Conservation (phyloP, 2,113 vertebrate genomes). For the Scopus umbretta region DNA sequence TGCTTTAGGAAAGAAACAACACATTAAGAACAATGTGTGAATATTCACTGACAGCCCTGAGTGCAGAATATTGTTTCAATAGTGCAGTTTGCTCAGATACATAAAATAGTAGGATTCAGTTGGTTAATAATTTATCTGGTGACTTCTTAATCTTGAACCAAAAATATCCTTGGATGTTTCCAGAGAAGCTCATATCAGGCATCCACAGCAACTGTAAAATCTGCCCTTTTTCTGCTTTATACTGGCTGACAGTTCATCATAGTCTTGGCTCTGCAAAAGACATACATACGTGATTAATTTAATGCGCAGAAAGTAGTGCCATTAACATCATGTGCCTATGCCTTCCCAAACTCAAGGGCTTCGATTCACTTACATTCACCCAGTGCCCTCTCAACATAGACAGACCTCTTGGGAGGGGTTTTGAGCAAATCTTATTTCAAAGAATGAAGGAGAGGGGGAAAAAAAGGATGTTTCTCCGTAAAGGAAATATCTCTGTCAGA, state of each 20-base stretch:
- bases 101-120: constrained; percentile 27
- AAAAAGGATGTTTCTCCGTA: neutral
- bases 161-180: constrained; percentile 34
- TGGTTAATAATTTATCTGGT: constrained; percentile 49
- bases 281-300: constrained; percentile 17
- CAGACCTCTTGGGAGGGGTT: neutral
- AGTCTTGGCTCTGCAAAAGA: constrained; percentile 1
- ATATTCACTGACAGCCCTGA: constrained; percentile 38
- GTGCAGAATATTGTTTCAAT: constrained; percentile 40
- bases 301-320: neutral
- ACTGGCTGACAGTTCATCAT: constrained; percentile 23
- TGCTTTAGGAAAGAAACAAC: constrained; percentile 37
- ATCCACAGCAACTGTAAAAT: constrained; percentile 45
- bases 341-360: neutral
- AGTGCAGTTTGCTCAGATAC: constrained; percentile 26
- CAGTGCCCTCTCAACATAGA: neutral
- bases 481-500: neutral
- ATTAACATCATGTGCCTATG: neutral
- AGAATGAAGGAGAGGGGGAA: neutral
- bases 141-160: constrained; percentile 54
- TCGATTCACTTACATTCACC: neutral
- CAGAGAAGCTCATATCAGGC: constrained; percentile 34
- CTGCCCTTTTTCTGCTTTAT: constrained; percentile 46
- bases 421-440: neutral
- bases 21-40: constrained; percentile 48